phyloP scores from a whole-genome alignment of 2,888 invertebrate genomes.

The Oxyteleia sp. region DNA sequence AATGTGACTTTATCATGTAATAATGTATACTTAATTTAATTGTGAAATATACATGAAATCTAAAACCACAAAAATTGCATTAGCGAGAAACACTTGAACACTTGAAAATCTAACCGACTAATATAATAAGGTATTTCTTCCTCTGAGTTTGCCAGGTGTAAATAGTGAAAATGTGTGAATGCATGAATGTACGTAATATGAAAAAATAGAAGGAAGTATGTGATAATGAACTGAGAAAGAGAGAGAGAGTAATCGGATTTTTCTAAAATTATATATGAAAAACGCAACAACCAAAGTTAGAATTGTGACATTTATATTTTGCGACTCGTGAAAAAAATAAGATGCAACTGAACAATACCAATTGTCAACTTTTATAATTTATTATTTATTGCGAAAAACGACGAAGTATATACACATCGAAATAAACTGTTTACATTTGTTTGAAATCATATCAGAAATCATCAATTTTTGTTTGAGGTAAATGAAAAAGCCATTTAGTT shows the following conservation, averaged over 20 bases:
- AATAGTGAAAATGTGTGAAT: constrained; percentile 67
- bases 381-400: no score
- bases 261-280: constrained; percentile 23
- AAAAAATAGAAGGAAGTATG: constrained; percentile 30
- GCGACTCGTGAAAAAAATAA: no score
- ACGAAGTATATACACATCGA: no score
- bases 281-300: constrained; percentile 17
- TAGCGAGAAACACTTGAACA: constrained; percentile 25
- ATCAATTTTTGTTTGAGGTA: no score
- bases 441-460: no score
- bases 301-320: no score
- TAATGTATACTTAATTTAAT: constrained; percentile 5
- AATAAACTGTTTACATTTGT: no score
- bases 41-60: not conserved
- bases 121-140: constrained; percentile 59
- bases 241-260: constrained; percentile 60
- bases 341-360: no score
- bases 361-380: no score
- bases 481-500: no score
- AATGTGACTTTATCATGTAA: no score
- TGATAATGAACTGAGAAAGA: constrained; percentile 46
- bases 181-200: constrained; percentile 44
- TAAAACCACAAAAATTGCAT: constrained; percentile 13
- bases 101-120: constrained; percentile 11
- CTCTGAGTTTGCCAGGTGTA: constrained; percentile 75